Evolutionary conservation across 2,888 invertebrate species (phyloP).

Genomic region (Tholera decimalis): DNA sequence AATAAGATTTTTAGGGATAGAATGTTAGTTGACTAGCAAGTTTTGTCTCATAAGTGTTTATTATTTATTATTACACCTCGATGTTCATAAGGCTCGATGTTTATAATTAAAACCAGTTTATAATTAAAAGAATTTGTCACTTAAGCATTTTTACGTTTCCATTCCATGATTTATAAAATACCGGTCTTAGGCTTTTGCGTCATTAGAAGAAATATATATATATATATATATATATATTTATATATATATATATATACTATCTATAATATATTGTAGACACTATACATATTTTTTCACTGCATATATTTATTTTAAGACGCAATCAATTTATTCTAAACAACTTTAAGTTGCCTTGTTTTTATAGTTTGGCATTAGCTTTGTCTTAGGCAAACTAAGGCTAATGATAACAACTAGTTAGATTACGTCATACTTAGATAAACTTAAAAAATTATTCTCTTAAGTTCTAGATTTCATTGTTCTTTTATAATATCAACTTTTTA

Average conservation of each 20-base stretch:
- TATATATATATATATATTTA: too few species aligned
- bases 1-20: too few species aligned
- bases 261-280: too few species aligned
- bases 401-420: background rate
- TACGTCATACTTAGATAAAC: too few species aligned
- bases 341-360: background rate
- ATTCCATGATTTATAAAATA: background rate
- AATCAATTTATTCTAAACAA: background rate
- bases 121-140: too few species aligned
- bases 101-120: background rate
- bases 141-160: background rate
- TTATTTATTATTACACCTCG: background rate
- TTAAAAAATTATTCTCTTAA: too few species aligned
- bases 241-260: too few species aligned
- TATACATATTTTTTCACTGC: too few species aligned
- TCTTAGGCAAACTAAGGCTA: background rate
- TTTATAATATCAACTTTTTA: too few species aligned
- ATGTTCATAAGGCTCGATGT: background rate
- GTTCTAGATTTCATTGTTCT: too few species aligned
- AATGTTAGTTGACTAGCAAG: background rate
- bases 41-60: background rate
- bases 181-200: background rate
- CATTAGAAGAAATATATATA: slow-evolving; percentile 8
- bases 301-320: too few species aligned
- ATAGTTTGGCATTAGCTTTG: slow-evolving; percentile 4